Evolutionary conservation across 2,888 invertebrate species (phyloP), one percentile per base, ranked within the genome.

Genomic region (Cantharis flavilabris): DNA sequence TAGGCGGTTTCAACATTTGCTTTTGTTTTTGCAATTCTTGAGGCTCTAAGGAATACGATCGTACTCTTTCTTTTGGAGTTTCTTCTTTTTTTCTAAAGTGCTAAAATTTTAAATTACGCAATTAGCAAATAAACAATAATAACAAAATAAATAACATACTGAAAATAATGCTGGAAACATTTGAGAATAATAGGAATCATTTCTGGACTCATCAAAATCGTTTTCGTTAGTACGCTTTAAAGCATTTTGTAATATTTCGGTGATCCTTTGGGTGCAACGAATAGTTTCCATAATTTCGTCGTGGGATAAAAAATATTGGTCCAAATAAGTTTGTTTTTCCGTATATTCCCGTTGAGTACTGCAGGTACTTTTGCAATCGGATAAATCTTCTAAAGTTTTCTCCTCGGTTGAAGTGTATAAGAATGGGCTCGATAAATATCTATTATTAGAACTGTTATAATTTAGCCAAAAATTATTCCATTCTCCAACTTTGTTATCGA

Each of bases 391-490:
- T 13, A 79, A 85, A 0, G 83, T 84, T 71, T 83, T 82, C 71
- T 83, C 83, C 7, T 84, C 84, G 33, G 83, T 84, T 2, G 84
- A 85, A 76, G 84, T 80, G 71, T 83, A 85, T 26, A 85, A 80
- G 80, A 85, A 86, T 65, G 86, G 85, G 69, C 85, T 86, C 3
- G 87, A 86, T 49, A 88, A 77, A 80, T 87, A 87, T 23, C 84
- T 83, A 74, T 85, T 85, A 62, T 86, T 84, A 9, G 87, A 86
- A 81, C 85, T 88, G 77, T 86, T 89, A 80, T 89, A 89, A 78
- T 88, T 88, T 76, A 88, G 82, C 89, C 89, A 89, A 81, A 89
- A 89, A 79, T 88, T 89, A 79, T 88, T 89, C 89, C 89, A 89
- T 81, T 89, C 89, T 0, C 88, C 89, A 10, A 88, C 87, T 83